Conservation (phyloP, 2,797 vertebrate species). For the Danio jaintianensis region DNA sequence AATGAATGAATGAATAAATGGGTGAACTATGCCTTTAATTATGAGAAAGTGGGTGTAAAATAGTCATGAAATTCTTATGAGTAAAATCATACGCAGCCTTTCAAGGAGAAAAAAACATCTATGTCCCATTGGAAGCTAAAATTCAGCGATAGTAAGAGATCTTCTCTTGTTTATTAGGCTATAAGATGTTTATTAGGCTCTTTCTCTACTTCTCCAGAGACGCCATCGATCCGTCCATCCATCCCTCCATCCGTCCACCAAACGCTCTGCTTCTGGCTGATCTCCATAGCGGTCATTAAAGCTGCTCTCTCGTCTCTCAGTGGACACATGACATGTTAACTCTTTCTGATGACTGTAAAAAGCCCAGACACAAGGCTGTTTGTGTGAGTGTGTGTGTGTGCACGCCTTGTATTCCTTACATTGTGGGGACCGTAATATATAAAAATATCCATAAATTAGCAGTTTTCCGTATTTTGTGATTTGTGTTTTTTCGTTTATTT, state of each 20-base stretch:
- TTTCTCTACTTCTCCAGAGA: slow-evolving; percentile 48
- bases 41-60: background rate
- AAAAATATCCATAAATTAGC: too few relatives aligned
- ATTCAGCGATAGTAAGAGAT: slow-evolving; percentile 34
- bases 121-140: background rate
- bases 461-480: too few relatives aligned
- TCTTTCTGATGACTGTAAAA: slow-evolving; percentile 83
- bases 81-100: background rate
- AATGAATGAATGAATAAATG: too few relatives aligned
- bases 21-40: too few relatives aligned
- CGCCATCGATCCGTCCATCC: slow-evolving; percentile 56
- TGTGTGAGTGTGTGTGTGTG: too few relatives aligned
- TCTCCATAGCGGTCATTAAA: slow-evolving; percentile 88
- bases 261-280: slow-evolving; percentile 68
- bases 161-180: slow-evolving; percentile 30
- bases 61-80: background rate
- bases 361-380: slow-evolving; percentile 67
- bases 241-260: slow-evolving; percentile 29
- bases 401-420: too few relatives aligned
- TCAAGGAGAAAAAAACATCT: background rate
- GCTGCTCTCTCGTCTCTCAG: slow-evolving; percentile 75
- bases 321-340: slow-evolving; percentile 83
- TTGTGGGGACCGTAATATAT: too few relatives aligned
- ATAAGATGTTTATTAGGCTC: slow-evolving; percentile 49
- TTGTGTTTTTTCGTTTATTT: too few relatives aligned